phyloP scores from a whole-genome alignment of 1,140 invertebrate species.

The Condylostylus longicornis region DNA sequence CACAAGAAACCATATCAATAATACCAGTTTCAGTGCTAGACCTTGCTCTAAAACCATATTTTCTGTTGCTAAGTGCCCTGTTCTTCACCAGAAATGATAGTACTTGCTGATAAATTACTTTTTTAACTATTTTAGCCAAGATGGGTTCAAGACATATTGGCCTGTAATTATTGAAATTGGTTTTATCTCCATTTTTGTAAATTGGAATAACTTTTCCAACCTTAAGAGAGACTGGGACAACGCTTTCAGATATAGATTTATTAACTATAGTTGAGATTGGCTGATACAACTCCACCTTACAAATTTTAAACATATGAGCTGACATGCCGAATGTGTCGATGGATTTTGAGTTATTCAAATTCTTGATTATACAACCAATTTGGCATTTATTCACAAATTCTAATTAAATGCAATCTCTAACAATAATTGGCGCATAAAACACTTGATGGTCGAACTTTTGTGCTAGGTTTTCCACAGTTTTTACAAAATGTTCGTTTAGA shows the following conservation, averaged over 20 bases:
- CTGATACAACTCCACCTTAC: not conserved
- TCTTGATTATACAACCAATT: not conserved
- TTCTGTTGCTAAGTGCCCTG: too few species aligned
- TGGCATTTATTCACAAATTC: not conserved
- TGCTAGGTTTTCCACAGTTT: not conserved
- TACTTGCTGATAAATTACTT: too few species aligned
- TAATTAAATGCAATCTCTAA: too few species aligned
- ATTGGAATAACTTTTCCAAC: too few species aligned
- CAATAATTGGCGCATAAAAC: too few species aligned
- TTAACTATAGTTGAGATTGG: not conserved
- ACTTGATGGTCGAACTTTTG: not conserved
- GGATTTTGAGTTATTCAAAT: not conserved
- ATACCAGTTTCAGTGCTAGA: not conserved
- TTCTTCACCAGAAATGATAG: too few species aligned
- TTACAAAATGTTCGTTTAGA: not conserved
- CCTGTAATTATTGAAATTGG: not conserved
- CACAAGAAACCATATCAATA: not conserved
- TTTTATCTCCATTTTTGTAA: not conserved
- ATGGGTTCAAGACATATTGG: too few species aligned
- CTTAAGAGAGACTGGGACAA: too few species aligned
- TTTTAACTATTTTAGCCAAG: too few species aligned
- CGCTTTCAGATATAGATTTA: not conserved
- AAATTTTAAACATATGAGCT: not conserved
- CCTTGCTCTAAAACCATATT: not conserved
- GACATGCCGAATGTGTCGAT: not conserved